Conservation (phyloP, 2,797 vertebrate species). For the Orestias chungarensis region DNA sequence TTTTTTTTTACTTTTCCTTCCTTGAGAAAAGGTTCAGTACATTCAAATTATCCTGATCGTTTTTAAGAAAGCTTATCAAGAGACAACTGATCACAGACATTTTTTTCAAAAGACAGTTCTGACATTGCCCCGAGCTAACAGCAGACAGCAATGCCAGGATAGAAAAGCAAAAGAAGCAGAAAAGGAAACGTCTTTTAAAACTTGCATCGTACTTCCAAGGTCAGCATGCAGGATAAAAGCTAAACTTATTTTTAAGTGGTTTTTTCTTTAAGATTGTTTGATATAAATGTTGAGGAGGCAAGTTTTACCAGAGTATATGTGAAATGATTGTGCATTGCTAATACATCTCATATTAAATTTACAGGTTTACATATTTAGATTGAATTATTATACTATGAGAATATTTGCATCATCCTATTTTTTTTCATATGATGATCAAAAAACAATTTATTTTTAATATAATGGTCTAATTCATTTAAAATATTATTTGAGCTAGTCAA, state of each 20-base stretch:
- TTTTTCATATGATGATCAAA: not conserved
- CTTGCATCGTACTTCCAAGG: constrained; percentile 40
- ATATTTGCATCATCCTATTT: not conserved
- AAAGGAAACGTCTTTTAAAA: constrained; percentile 32
- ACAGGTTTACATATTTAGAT: not conserved
- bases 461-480: not conserved
- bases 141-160: constrained; percentile 50
- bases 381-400: not conserved
- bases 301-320: not conserved
- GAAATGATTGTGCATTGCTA: not conserved
- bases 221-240: constrained; percentile 31
- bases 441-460: not conserved
- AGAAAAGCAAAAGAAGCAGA: constrained; percentile 46
- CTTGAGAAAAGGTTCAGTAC: constrained; percentile 14
- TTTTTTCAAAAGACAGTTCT: constrained; percentile 29
- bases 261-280: constrained; percentile 12
- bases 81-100: constrained; percentile 53
- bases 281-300: constrained; percentile 9
- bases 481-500: not conserved
- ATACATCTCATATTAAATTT: not conserved
- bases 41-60: constrained; percentile 13
- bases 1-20: constrained; percentile 9
- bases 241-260: constrained; percentile 10
- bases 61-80: constrained; percentile 31
- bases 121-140: constrained; percentile 42